Evolutionary conservation across 2,113 vertebrate genomes (phyloP).

Genomic region (Proterorhinus semilunaris): DNA sequence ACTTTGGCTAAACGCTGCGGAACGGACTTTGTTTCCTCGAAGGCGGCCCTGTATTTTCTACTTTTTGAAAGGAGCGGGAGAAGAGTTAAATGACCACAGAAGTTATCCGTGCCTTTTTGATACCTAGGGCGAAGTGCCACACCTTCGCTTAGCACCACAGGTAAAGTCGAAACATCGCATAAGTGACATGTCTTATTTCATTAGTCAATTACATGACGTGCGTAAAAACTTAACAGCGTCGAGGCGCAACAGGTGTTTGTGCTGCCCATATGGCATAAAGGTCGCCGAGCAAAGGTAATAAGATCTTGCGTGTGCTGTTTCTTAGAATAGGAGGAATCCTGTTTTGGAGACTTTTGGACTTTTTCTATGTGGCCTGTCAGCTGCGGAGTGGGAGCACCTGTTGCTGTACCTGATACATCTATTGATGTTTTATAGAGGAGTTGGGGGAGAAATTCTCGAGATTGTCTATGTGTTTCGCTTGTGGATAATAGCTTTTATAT

Average conservation of each 20-base stretch:
- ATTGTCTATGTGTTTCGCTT: too few species aligned
- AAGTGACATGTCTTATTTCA: background rate
- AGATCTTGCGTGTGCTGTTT: background rate
- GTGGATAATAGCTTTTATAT: too few species aligned
- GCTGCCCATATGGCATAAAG: background rate
- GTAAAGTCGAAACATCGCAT: conserved; percentile 49
- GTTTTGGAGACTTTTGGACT: background rate
- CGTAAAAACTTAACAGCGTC: background rate
- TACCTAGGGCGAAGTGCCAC: conserved; percentile 73
- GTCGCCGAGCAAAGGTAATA: too few species aligned
- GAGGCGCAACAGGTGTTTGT: background rate
- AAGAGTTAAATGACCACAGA: conserved; percentile 66
- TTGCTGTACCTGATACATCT: background rate
- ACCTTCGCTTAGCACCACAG: conserved; percentile 73
- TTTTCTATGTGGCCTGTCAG: background rate
- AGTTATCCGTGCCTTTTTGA: conserved; percentile 60
- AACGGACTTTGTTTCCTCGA: background rate
- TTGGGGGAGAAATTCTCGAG: background rate
- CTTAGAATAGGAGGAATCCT: background rate
- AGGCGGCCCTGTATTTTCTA: background rate
- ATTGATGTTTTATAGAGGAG: background rate
- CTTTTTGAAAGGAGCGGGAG: conserved; percentile 28
- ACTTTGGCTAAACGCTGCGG: background rate
- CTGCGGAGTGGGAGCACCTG: background rate
- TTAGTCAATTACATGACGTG: background rate